Percentiles rank a stretch among this genome's conserved stretches.
phyloP scores from a whole-genome alignment of 2,113 vertebrate genomes.

The Ia io region DNA sequence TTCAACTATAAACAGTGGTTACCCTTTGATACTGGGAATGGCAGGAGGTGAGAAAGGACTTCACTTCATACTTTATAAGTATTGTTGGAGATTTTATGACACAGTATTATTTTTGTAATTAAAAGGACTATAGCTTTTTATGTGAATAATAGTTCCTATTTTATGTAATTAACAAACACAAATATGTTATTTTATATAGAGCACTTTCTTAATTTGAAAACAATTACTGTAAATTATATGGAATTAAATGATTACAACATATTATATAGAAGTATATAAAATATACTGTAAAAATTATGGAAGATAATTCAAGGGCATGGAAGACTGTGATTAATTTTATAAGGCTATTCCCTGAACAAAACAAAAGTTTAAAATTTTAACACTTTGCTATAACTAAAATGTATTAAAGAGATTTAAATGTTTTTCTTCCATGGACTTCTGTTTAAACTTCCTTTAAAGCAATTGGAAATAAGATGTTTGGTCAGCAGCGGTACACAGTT shows the following conservation, averaged over 20 bases:
- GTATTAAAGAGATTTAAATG: background rate
- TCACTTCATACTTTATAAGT: background rate
- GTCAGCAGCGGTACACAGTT: background rate
- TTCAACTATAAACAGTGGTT: background rate
- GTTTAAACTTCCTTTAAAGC: slow-evolving; percentile 16
- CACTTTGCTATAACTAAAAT: background rate
- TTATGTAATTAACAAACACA: background rate
- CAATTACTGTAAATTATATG: background rate
- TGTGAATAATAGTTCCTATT: background rate
- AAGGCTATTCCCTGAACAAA: background rate
- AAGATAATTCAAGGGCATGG: slow-evolving; percentile 8
- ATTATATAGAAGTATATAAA: background rate
- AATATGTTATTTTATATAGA: background rate
- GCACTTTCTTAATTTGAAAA: background rate
- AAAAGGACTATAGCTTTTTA: background rate
- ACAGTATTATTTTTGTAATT: background rate
- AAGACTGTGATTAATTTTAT: background rate
- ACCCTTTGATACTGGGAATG: background rate
- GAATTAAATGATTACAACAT: background rate
- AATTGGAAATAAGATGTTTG: background rate
- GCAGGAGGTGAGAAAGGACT: background rate
- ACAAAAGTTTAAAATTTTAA: slow-evolving; percentile 20
- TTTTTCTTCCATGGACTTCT: background rate
- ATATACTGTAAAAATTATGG: background rate
- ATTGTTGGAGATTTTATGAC: background rate